Base-by-base conservation (phyloP, 1,140 invertebrate genomes). In the Procambarus virginalis region DNA sequence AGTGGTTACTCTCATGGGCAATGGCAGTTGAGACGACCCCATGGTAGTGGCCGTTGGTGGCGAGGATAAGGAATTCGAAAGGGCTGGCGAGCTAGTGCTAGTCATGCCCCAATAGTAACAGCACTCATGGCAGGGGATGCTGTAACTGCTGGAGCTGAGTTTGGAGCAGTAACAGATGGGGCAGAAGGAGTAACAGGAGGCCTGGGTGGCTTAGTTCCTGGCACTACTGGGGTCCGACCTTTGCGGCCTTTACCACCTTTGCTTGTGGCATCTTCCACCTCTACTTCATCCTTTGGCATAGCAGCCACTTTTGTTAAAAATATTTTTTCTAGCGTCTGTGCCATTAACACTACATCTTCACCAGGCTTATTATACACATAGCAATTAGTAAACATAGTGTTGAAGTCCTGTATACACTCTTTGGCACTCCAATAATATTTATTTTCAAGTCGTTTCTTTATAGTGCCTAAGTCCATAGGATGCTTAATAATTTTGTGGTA, bases 291-390 rank as follows among this genome's bases (percentile, higher is more conserved):
- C 94, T 97, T 98, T 92, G 97, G 97, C 97, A 99, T 99, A 94
- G 97, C 96, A 93, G 97, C 96, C 93, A 99, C 96, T 95, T 98
- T 98, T 91, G 96, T 96, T 76, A 99, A 95, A 94, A 99, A 99
- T 81, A 98, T 94, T 95, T 99, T 99, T 95, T 99, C 99, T 90
- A 99, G 94, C 34, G 97, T 97, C 95, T 99, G 98, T 91, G 98
- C 99, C 99, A 99, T 99, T 73, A 99, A 96, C 80, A 99, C 98
- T 91, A 99, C 98, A 95, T 99, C 99, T 95, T 99, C 98, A 80
- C 98, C 98, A 82, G 98, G 97, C 94, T 99, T 99, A 95, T 99
- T 99, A 95, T 99, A 99, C 85, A 98, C 96, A 93, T 99, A 99
- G 95, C 99, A 99, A 94, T 99, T 99, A 91, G 97, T 97, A 94